Percentiles rank a stretch among this genome's conserved stretches.
These are phyloP conservation scores for Hycleus phaleratus DNA, from an alignment of 1,140 invertebrate species.

Conservation along the genomic window DNA sequence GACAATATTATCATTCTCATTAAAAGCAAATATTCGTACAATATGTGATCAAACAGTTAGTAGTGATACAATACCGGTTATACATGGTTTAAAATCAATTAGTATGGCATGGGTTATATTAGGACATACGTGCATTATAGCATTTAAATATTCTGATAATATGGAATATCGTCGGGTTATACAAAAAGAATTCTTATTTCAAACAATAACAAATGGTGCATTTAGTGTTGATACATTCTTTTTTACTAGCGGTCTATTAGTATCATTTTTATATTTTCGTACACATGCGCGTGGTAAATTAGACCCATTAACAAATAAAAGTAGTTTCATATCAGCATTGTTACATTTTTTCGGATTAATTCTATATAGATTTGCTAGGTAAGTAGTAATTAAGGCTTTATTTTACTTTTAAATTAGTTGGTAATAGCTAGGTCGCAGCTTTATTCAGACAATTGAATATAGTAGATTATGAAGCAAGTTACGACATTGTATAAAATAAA, in stretches of 20 bases:
- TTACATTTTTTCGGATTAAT: conserved; percentile 73
- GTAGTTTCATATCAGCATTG: conserved; percentile 58
- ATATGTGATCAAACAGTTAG: conserved; percentile 73
- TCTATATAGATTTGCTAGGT: conserved; percentile 68
- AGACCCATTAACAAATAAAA: conserved; percentile 61
- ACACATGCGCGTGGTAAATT: conserved; percentile 72
- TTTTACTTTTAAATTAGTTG: too few relatives aligned
- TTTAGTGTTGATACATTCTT: conserved; percentile 92
- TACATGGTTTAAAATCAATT: conserved; percentile 74
- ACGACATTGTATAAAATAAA: too few relatives aligned
- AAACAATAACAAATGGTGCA: conserved; percentile 76
- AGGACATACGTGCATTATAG: conserved; percentile 79
- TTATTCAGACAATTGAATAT: too few relatives aligned
- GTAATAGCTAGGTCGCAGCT: too few relatives aligned
- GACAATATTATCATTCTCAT: conserved; percentile 69
- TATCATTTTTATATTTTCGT: conserved; percentile 76
- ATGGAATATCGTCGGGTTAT: conserved; percentile 69
- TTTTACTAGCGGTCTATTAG: conserved; percentile 74
- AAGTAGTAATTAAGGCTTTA: neutral
- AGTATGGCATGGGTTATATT: conserved; percentile 91
- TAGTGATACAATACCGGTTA: conserved; percentile 69
- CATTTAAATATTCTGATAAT: conserved; percentile 80
- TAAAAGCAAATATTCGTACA: conserved; percentile 62
- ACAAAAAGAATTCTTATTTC: conserved; percentile 72
- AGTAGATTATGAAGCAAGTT: neutral